Percentiles rank a stretch among this genome's conserved stretches.
Conservation (phyloP, 2,888 invertebrate species). For the Lasius fuliginosus region DNA sequence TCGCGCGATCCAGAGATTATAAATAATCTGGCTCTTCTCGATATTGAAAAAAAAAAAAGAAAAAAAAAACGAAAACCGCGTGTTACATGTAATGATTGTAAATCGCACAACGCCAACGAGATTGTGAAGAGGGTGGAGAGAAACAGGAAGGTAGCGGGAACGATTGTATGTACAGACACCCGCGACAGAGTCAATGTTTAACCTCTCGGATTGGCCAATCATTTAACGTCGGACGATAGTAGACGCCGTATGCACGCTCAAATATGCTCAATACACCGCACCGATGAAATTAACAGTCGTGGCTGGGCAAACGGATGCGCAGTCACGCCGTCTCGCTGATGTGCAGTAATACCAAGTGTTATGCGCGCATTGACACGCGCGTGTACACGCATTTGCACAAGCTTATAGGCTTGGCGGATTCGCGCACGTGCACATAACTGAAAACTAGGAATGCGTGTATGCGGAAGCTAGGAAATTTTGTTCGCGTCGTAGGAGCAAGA, state of each 20-base stretch:
- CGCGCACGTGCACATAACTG: conserved; percentile 11
- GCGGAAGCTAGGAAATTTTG: conserved; percentile 4
- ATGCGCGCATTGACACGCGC: conserved; percentile 49
- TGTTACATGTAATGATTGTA: not conserved
- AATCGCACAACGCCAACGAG: not conserved
- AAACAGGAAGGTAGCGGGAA: conserved; percentile 5
- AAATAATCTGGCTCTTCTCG: not conserved
- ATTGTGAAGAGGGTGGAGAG: not conserved
- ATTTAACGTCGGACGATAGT: conserved; percentile 61
- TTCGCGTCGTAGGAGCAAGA: not conserved
- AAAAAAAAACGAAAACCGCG: not conserved
- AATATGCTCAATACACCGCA: conserved; percentile 63
- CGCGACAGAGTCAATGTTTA: conserved; percentile 64
- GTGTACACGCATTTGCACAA: conserved; percentile 36
- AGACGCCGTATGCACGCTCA: conserved; percentile 50
- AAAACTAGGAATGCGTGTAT: conserved; percentile 23
- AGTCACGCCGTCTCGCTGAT: conserved; percentile 44
- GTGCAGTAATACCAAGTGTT: conserved; percentile 51
- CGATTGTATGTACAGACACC: conserved; percentile 29
- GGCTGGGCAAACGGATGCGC: conserved; percentile 54
- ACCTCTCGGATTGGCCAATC: conserved; percentile 69
- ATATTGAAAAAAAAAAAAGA: not conserved
- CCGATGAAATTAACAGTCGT: conserved; percentile 68
- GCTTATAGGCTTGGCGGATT: conserved; percentile 32
- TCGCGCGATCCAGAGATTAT: not conserved